phyloP scores from a whole-genome alignment of 2,888 invertebrate genomes.

The Dastarcus helophoroides region DNA sequence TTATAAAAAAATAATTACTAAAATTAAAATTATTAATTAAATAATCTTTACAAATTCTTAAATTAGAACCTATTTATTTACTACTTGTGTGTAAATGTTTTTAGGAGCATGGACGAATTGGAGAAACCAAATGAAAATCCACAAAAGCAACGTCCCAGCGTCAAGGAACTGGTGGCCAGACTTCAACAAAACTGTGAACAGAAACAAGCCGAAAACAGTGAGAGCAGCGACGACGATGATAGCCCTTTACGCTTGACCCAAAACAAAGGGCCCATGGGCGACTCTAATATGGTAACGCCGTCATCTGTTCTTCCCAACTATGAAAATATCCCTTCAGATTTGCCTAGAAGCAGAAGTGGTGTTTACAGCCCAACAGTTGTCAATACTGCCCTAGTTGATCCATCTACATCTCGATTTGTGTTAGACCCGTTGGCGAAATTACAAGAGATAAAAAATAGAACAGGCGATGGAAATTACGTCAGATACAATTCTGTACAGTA shows the following conservation, averaged over 20 bases:
- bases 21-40: too few species aligned
- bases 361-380: slow-evolving; percentile 40
- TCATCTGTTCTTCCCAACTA: slow-evolving; percentile 41
- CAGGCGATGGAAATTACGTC: slow-evolving; percentile 15
- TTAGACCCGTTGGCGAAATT: slow-evolving; percentile 32
- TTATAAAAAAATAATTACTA: too few species aligned
- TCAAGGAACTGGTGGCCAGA: slow-evolving; percentile 52
- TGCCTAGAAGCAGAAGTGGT: slow-evolving; percentile 36
- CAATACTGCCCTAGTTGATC: slow-evolving; percentile 25
- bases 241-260: slow-evolving; percentile 26
- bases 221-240: slow-evolving; percentile 36
- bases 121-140: slow-evolving; percentile 30
- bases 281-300: slow-evolving; percentile 37
- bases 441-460: too few species aligned
- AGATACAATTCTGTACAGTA: slow-evolving; percentile 16
- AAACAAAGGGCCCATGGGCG: slow-evolving; percentile 45
- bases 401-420: slow-evolving; percentile 24
- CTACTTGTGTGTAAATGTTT: slow-evolving; percentile 10
- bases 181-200: slow-evolving; percentile 38
- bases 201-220: slow-evolving; percentile 30
- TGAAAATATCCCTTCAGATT: slow-evolving; percentile 38
- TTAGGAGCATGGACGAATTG: slow-evolving; percentile 36
- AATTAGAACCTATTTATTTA: too few species aligned
- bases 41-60: too few species aligned
- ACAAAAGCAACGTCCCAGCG: slow-evolving; percentile 41